Percentiles rank a stretch among this genome's conserved stretches.
Conservation (phyloP, 2,113 vertebrate species). For the Myiopsitta monachus region DNA sequence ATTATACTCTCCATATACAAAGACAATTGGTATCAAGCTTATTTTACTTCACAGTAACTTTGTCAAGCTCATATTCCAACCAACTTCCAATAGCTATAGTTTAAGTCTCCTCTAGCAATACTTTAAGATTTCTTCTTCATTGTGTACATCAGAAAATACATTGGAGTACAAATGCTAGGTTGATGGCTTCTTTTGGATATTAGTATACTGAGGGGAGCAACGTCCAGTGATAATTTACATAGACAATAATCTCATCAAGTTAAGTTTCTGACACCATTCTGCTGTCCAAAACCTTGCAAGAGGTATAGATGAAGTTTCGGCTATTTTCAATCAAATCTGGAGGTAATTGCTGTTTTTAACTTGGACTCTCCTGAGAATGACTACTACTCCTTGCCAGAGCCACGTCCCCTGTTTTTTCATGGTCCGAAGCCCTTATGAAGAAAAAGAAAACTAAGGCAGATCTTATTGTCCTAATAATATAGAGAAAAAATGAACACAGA, state of each 20-base stretch:
- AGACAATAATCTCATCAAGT: neutral
- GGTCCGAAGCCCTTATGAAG: neutral
- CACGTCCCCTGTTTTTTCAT: neutral
- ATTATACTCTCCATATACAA: neutral
- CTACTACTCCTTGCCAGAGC: neutral
- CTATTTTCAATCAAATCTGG: neutral
- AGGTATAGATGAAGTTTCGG: neutral
- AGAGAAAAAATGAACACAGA: neutral
- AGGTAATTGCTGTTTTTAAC: neutral
- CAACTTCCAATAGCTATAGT: neutral
- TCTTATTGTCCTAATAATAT: neutral
- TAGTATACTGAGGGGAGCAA: neutral
- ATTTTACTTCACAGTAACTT: neutral
- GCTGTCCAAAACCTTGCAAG: neutral
- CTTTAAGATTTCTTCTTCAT: neutral
- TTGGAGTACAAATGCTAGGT: neutral
- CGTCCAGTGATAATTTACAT: accelerated
- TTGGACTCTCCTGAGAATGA: neutral
- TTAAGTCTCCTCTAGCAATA: neutral
- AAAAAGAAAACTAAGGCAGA: neutral
- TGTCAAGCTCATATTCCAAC: neutral
- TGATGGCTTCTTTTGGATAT: neutral
- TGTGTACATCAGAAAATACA: neutral
- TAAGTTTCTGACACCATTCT: neutral
- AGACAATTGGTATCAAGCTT: neutral